Evolutionary conservation across 2,797 vertebrate genomes (phyloP).

Genomic region (Lacerta agilis): DNA sequence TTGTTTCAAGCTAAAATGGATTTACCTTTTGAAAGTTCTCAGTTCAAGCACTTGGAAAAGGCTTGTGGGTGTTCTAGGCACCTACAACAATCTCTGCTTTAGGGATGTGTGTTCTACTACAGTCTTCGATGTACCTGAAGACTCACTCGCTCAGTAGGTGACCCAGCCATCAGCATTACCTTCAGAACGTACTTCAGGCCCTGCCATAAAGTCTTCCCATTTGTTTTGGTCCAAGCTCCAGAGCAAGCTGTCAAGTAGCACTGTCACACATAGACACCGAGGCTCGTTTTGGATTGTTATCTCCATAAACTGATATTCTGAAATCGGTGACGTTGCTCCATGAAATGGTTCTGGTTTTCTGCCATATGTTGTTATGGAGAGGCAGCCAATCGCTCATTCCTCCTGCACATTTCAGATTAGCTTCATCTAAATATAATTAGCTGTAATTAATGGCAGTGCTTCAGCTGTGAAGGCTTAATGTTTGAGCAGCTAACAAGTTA

Average conservation of each 20-base stretch:
- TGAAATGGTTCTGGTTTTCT: background rate
- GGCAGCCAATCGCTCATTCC: background rate
- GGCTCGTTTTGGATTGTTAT: background rate
- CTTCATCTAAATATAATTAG: slow-evolving; percentile 21
- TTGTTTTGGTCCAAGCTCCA: background rate
- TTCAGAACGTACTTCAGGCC: too few relatives aligned
- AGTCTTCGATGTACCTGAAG: too few relatives aligned
- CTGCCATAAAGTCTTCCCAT: too few relatives aligned
- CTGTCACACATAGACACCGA: background rate
- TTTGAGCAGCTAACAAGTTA: background rate
- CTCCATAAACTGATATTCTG: background rate
- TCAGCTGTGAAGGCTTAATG: background rate
- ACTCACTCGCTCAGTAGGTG: too few relatives aligned
- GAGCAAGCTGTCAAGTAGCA: background rate
- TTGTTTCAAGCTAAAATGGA: too few relatives aligned
- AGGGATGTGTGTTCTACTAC: too few relatives aligned
- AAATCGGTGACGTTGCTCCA: background rate
- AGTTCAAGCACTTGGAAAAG: too few relatives aligned
- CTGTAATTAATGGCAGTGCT: slow-evolving; percentile 15
- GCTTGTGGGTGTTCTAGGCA: too few relatives aligned
- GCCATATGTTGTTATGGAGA: background rate
- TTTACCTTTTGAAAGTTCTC: too few relatives aligned
- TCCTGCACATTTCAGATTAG: slow-evolving; percentile 17
- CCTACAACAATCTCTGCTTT: too few relatives aligned
- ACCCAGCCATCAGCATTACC: too few relatives aligned